Evolutionary conservation across 2,113 vertebrate species (phyloP), one percentile per base, ranked within the genome.

Genomic region (Acinonyx jubatus): DNA sequence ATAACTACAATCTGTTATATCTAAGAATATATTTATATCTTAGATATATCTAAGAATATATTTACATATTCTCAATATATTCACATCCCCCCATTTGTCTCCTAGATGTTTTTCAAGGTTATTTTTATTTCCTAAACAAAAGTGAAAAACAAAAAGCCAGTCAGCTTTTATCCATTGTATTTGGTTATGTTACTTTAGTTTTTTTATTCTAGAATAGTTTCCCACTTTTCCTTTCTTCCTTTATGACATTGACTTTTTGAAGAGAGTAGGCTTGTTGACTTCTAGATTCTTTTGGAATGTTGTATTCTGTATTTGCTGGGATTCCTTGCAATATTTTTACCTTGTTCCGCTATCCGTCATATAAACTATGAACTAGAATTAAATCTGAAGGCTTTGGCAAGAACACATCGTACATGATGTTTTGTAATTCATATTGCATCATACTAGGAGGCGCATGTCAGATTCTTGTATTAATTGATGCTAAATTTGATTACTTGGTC

Each of bases 191-290:
- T 73, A 73, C 27, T 71, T 91, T 80, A 73, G 21, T 87, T 61
- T 82, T 96, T 71, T 89, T 85, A 71, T 90, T 71, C 27, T 89
- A 79, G 21, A 68, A 50, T 79, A 71, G 21, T 69, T 94, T 66
- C 5, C 36, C 13, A 45, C 10, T 13, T 41, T 74, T 61, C 38
- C 52, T 69, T 88, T 68, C 41, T 85, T 73, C 8, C 11, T 74
- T 83, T 74, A n/a, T 29, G 38, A 36, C 52, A 15, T 36, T 89
- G 83, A 45, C 45, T 50, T 76, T 88, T 94, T 92, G 14, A 92
- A 78, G 78, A 84, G 79, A 71, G 45, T 78, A 1, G 21, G 9
- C 19, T 82, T n/a, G 41, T 71, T 91, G 25, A 78, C 38, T 25
- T 92, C 1, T 27, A 38, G 48, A 41, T 83, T 89, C 33, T 92